Percentiles rank a stretch among this genome's conserved stretches.
phyloP scores from a whole-genome alignment of 2,113 vertebrate genomes.

The Benitochromis conjunctus region DNA sequence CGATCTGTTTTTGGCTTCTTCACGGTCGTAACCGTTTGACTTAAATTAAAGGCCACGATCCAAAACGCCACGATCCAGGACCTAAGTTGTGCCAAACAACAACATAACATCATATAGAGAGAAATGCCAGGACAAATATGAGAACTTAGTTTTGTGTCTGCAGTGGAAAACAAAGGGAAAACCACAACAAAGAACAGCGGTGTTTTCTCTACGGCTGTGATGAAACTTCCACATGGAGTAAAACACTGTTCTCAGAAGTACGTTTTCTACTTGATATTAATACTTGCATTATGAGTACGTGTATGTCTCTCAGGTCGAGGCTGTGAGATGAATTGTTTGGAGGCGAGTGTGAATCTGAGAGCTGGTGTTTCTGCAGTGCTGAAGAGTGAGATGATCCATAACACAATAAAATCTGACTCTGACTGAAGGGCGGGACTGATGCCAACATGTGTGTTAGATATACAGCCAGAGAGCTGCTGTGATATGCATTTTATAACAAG shows the following conservation, averaged over 20 bases:
- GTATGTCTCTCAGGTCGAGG: rapidly evolving
- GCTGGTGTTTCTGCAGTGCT: background rate
- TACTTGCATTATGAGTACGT: background rate
- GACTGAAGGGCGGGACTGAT: background rate
- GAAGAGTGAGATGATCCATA: background rate
- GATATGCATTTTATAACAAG: background rate
- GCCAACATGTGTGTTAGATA: background rate
- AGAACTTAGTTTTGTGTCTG: background rate
- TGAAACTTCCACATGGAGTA: background rate
- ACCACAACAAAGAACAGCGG: background rate
- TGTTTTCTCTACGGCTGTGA: background rate
- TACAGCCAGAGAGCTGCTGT: background rate
- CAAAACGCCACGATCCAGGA: rapidly evolving
- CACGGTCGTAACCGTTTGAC: rapidly evolving
- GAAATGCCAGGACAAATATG: background rate
- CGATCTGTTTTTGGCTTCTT: background rate
- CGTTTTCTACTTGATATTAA: rapidly evolving
- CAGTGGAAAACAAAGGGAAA: background rate
- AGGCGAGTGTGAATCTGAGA: background rate
- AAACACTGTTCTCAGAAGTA: rapidly evolving
- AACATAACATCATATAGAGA: background rate
- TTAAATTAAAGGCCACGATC: no score
- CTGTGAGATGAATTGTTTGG: background rate
- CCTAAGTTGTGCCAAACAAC: background rate
- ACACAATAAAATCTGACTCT: background rate